Evolutionary conservation across 2,797 vertebrate species (phyloP).

Genomic region (Erethizon dorsatum): DNA sequence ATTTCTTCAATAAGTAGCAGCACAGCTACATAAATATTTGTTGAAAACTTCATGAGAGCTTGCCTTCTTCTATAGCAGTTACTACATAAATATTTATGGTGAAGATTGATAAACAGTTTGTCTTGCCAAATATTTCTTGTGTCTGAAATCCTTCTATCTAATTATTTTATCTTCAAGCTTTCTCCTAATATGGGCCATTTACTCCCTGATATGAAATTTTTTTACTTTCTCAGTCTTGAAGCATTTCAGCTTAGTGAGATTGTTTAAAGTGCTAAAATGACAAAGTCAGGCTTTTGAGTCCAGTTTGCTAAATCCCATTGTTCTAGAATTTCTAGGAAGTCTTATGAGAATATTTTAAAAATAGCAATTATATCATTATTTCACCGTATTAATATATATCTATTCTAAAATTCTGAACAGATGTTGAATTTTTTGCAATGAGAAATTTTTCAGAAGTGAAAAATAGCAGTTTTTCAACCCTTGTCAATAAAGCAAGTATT

Average conservation of each 20-base stretch:
- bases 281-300: not conserved
- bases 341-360: not conserved
- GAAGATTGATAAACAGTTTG: not conserved
- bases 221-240: not conserved
- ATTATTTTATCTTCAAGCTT: not conserved
- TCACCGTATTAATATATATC: not conserved
- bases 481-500: slow-evolving; percentile 70
- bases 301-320: not conserved
- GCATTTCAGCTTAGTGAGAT: not conserved
- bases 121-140: not conserved
- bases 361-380: slow-evolving; percentile 6
- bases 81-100: not conserved
- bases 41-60: not conserved
- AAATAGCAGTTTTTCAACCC: slow-evolving; percentile 30
- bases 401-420: slow-evolving; percentile 50
- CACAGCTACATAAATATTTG: not conserved
- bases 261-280: not conserved
- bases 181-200: not conserved
- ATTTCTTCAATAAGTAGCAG: not conserved
- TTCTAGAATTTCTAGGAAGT: not conserved
- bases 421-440: slow-evolving; percentile 43
- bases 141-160: not conserved
- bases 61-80: not conserved
- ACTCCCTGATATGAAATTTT: slow-evolving; percentile 8
- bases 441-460: slow-evolving; percentile 54